Base-by-base conservation (phyloP, 1,140 invertebrate species). In the Brachionus koreanus region DNA sequence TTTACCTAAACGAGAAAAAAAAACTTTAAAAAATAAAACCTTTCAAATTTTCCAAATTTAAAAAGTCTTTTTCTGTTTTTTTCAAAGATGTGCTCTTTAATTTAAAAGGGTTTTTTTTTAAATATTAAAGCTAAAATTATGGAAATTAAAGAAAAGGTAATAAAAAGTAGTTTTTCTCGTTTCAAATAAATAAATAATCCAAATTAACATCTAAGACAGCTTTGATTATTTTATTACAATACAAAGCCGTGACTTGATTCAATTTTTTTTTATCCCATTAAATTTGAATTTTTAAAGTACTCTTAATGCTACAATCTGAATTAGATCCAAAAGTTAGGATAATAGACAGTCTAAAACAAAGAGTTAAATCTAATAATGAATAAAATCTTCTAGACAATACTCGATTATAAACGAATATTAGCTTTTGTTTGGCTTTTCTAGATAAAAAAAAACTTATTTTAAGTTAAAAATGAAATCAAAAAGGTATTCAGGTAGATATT, bases 401-500 rank as follows among this genome's bases (percentile, higher is more conserved):
- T 69, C 19, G 35, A 42, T 39, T 35, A 13, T 19, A 69, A 69
- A 12, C n/a, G 65, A 69, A 37, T 69, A 69, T 69, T 69, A 69
- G 35, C 65, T 69, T 69, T 69, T 39, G 65, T 39, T 69, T 69
- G 65, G 65, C 35, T 69, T 69, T 69, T 37, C 65, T 37, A 39
- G 65, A 69, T 69, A 69, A 39, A 69, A 39, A 69, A 29, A 69
- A 69, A 39, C 65, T 69, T 16, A 69, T 69, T 69, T 39, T n/a
- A 39, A 39, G 33, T 39, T 65, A 65, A 65, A 69, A 69, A 39
- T 39, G 1, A 37, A 69, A 39, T 19, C 33, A 69, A 69, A 69
- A 6, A 43, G 65, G 65, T 69, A 69, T 69, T 69, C 65, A 69
- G 65, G 65, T 69, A 69, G 65, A 69, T 69, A 69, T 69, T 69